Percentiles rank a stretch among this genome's conserved stretches.
Conservation (phyloP, 2,888 invertebrate species). For the Linnaemya tessellans region DNA sequence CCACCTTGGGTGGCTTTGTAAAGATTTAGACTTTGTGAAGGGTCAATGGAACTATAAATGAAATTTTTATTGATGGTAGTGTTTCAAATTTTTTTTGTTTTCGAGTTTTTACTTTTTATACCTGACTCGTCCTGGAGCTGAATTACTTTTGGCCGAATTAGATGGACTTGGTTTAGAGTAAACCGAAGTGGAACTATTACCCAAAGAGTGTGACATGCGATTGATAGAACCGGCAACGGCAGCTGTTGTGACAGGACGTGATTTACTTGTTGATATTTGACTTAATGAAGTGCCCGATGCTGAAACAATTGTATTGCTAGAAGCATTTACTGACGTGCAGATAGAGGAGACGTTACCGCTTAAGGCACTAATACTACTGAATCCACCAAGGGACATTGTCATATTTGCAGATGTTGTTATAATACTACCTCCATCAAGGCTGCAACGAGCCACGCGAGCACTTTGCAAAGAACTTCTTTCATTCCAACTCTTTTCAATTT, state of each 20-base stretch:
- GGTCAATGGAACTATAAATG: slow-evolving; percentile 82
- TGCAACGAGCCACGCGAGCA: slow-evolving; percentile 58
- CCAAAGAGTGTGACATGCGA: slow-evolving; percentile 82
- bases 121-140: slow-evolving; percentile 83
- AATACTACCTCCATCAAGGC: slow-evolving; percentile 68
- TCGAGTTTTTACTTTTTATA: slow-evolving; percentile 66
- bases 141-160: slow-evolving; percentile 83
- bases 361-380: slow-evolving; percentile 74
- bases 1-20: slow-evolving; percentile 85
- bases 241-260: slow-evolving; percentile 78
- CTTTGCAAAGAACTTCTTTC: slow-evolving; percentile 81
- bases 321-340: slow-evolving; percentile 72
- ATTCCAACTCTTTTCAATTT: slow-evolving; percentile 91
- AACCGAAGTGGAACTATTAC: slow-evolving; percentile 83
- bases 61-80: slow-evolving; percentile 65
- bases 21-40: slow-evolving; percentile 83
- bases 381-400: slow-evolving; percentile 45
- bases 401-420: slow-evolving; percentile 62
- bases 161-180: slow-evolving; percentile 83
- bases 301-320: slow-evolving; percentile 79
- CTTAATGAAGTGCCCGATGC: slow-evolving; percentile 74
- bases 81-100: background rate
- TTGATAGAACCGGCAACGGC: slow-evolving; percentile 79
- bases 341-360: slow-evolving; percentile 67
- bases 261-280: slow-evolving; percentile 77